phyloP scores from a whole-genome alignment of 2,113 vertebrate genomes.

The Alouatta palliata region DNA sequence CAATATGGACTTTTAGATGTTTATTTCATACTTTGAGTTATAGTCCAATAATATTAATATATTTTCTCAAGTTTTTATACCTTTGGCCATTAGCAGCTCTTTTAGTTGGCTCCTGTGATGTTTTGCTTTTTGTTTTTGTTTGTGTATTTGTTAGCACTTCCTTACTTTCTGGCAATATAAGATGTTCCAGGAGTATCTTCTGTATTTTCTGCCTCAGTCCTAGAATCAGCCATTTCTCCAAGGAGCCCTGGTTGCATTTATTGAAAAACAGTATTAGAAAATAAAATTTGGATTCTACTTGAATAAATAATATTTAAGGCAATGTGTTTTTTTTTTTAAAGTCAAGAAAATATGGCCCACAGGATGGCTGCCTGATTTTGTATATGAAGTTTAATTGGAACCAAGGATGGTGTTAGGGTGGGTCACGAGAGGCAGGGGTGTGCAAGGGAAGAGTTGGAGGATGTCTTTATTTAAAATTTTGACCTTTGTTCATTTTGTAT shows the following conservation, averaged over 20 bases:
- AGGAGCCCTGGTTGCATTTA: not conserved
- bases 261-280: not conserved
- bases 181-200: not conserved
- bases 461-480: not conserved
- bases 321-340: not conserved
- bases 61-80: not conserved
- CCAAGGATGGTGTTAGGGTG: not conserved
- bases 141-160: not conserved
- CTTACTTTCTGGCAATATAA: not conserved
- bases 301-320: not conserved
- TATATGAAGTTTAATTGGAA: not conserved
- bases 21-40: not conserved
- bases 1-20: not conserved
- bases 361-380: not conserved
- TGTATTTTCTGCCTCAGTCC: not conserved
- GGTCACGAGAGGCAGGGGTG: not conserved
- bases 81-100: not conserved
- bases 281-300: not conserved
- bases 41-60: not conserved
- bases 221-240: constrained; percentile 42
- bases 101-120: not conserved
- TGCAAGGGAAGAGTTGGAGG: not conserved
- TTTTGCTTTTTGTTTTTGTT: not conserved
- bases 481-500: not conserved
- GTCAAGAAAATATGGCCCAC: not conserved